Base-by-base conservation (phyloP, 2,113 vertebrate species). In the Holacanthus passer region DNA sequence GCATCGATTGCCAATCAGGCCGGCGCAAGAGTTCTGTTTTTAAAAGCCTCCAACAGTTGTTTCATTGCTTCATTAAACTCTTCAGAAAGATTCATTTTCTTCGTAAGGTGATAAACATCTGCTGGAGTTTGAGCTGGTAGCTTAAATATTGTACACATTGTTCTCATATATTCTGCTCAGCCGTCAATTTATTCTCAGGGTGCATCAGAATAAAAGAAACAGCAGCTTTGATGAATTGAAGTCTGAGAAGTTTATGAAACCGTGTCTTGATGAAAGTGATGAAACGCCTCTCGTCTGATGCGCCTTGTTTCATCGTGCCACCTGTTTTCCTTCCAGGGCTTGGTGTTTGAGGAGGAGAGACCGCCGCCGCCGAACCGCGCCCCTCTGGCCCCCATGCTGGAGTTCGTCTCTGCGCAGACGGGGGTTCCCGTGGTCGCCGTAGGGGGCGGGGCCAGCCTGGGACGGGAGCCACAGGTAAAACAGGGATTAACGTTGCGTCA, bases 401-500 rank as follows among this genome's bases (percentile, higher is more conserved):
- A 99, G 95, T 99, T 99, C 39, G 95, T 99, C 65, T 98, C 98
- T 0, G 97, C 98, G 0, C 98, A 99, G 94, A 98, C 97, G 5
- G 96, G 97, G 0, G 96, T 99, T 83, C 97, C 97, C 19, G 96
- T 99, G 90, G 94, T 98, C 12, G 97, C 97, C 7, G 96, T 99
- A 17, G 97, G 97, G 82, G 97, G 97, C 62, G 97, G 97, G 41
- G 95, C 97, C 29, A 97, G 97, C 77, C 94, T 98, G 75, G 97
- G 97, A 53, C 94, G 97, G 82, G 97, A 97, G 83, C 96, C 96
- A 82, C 98, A 98, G 97, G 97, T 98, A 91, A 85, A 3, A 68
- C n/a, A 68, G 0, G 19, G 3, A 43, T 84, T 31, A 0, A 37
- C 7, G 2, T 84, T 89, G 56, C 81, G 63, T 90, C 90, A 83